phyloP scores from a whole-genome alignment of 2,888 invertebrate genomes.

The Caprella mutica region DNA sequence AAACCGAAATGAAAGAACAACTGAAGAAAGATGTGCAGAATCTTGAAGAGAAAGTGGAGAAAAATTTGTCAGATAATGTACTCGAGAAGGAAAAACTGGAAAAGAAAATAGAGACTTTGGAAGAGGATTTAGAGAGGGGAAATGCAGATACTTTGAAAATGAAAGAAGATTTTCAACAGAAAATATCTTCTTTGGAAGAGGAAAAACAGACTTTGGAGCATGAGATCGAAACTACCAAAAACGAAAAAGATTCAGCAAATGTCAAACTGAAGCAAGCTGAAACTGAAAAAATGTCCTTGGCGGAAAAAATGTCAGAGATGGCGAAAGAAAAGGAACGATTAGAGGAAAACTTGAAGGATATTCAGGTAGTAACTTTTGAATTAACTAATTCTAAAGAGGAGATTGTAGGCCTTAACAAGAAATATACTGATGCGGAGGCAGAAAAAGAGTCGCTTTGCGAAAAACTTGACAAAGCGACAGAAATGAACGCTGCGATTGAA shows the following conservation, averaged over 20 bases:
- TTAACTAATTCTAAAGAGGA: background rate
- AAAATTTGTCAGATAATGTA: background rate
- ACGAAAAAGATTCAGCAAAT: constrained; percentile 5
- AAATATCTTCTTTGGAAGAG: background rate
- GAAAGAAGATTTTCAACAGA: constrained; percentile 15
- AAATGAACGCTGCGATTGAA: too few relatives aligned
- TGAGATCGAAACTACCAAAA: background rate
- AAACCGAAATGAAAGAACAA: background rate
- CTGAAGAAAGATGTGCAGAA: constrained; percentile 18
- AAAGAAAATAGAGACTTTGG: background rate
- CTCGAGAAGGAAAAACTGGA: background rate
- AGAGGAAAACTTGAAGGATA: background rate
- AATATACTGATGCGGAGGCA: background rate
- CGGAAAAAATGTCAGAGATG: background rate
- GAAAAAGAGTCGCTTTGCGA: background rate
- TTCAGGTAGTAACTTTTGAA: background rate
- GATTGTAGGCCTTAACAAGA: background rate
- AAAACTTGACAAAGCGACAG: too few relatives aligned
- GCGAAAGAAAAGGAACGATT: background rate
- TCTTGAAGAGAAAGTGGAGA: constrained; percentile 10
- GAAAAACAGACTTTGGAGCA: background rate
- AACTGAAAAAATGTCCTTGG: background rate
- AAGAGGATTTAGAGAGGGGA: constrained; percentile 8
- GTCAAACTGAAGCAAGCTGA: constrained; percentile 1
- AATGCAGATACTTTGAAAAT: too few relatives aligned